phyloP scores from a whole-genome alignment of 2,113 vertebrate genomes.

The Mohoua ochrocephala region DNA sequence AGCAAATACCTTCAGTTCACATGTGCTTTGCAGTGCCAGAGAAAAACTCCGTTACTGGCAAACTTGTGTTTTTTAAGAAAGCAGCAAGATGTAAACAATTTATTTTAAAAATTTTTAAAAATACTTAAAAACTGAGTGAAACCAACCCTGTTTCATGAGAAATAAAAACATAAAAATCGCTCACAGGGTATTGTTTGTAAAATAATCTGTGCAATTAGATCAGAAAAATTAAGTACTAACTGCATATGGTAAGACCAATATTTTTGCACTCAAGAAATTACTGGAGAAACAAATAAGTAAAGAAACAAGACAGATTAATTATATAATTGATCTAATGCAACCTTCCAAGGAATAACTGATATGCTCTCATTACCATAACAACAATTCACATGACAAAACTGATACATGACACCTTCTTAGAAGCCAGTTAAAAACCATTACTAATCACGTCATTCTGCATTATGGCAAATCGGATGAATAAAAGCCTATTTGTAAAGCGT shows the following conservation, averaged over 20 bases:
- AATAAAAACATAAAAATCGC: not conserved
- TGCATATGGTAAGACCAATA: not conserved
- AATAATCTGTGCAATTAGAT: not conserved
- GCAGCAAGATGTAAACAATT: not conserved
- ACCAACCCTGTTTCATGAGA: not conserved
- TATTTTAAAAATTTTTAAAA: not conserved
- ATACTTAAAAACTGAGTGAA: not conserved
- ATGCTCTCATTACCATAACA: not conserved
- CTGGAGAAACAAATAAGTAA: not conserved
- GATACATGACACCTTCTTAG: constrained; percentile 31
- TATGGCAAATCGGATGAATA: constrained; percentile 31
- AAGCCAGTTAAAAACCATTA: constrained; percentile 34
- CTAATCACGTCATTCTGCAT: constrained; percentile 1
- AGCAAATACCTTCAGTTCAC: not conserved
- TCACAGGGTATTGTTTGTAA: not conserved
- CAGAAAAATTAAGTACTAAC: not conserved
- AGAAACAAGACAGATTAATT: constrained; percentile 28
- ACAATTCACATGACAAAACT: constrained; percentile 24
- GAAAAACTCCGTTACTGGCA: not conserved
- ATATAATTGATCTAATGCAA: constrained; percentile 20
- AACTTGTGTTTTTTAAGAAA: not conserved
- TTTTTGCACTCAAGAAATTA: not conserved
- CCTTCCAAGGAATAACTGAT: constrained; percentile 1
- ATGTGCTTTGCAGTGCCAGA: not conserved
- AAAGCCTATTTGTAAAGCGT: constrained; percentile 39